These are phyloP conservation scores for Eulacestoma nigropectus DNA, from an alignment of 2,113 vertebrate genomes.

Conservation along the genomic window DNA sequence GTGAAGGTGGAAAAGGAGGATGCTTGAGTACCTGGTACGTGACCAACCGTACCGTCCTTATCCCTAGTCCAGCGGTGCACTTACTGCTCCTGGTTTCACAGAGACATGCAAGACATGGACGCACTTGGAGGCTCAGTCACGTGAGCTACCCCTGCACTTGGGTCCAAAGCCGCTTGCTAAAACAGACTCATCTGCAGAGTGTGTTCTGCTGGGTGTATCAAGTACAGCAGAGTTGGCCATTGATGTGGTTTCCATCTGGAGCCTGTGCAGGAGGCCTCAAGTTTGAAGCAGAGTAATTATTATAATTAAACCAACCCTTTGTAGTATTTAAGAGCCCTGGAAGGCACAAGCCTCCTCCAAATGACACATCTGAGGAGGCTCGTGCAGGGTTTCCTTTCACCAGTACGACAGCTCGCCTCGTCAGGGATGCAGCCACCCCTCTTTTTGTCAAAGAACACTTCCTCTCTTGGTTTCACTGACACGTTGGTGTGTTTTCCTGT, in stretches of 20 bases:
- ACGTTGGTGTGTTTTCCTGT: not conserved
- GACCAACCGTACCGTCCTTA: not conserved
- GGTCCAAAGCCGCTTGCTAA: not conserved
- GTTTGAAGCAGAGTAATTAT: not conserved
- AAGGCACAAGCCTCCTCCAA: not conserved
- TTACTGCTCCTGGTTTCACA: not conserved
- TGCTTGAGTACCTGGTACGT: not conserved
- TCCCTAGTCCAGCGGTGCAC: fast-evolving
- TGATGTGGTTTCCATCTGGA: not conserved
- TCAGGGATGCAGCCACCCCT: not conserved
- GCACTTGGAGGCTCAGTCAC: fast-evolving
- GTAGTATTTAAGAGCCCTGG: not conserved
- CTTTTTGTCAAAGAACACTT: not conserved
- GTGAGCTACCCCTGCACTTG: fast-evolving
- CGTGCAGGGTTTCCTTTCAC: not conserved
- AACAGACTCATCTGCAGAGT: not conserved
- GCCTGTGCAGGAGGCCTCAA: not conserved
- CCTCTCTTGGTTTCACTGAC: not conserved
- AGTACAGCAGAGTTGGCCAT: not conserved
- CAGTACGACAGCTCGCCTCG: fast-evolving
- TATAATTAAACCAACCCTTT: not conserved
- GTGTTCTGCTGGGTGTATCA: not conserved
- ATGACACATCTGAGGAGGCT: not conserved
- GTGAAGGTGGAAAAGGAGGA: not conserved
- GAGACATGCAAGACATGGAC: fast-evolving